phyloP scores from a whole-genome alignment of 2,113 vertebrate genomes.

The Daboia siamensis region DNA sequence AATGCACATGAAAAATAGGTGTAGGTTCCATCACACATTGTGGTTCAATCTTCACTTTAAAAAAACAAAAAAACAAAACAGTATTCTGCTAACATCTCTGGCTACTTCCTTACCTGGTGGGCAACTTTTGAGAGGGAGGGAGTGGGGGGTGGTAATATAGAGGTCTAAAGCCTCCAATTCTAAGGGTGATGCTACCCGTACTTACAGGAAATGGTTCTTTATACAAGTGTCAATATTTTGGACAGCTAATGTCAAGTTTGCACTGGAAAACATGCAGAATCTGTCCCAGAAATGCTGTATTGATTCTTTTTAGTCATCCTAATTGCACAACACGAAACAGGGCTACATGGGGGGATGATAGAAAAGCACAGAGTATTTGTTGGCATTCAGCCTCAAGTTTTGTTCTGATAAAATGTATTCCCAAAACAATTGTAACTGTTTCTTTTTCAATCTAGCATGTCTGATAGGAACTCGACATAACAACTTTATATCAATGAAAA shows the following conservation, averaged over 20 bases:
- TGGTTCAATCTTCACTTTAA: not conserved
- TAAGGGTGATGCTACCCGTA: not conserved
- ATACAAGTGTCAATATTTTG: not conserved
- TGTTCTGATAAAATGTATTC: not conserved
- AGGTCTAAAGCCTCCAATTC: not conserved
- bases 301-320: not conserved
- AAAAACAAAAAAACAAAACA: too few species aligned
- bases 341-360: not conserved
- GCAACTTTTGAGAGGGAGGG: too few species aligned
- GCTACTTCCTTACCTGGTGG: too few species aligned
- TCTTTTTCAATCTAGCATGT: not conserved
- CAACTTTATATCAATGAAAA: not conserved
- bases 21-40: not conserved
- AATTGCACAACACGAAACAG: not conserved
- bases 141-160: not conserved
- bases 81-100: too few species aligned
- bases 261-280: not conserved
- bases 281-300: not conserved
- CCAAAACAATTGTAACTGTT: not conserved
- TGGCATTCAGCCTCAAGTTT: not conserved
- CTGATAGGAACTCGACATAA: not conserved
- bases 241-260: not conserved
- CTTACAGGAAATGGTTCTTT: not conserved
- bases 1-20: not conserved
- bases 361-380: not conserved